Evolutionary conservation across 2,888 invertebrate species (phyloP).

Genomic region (Plebejus melissa): DNA sequence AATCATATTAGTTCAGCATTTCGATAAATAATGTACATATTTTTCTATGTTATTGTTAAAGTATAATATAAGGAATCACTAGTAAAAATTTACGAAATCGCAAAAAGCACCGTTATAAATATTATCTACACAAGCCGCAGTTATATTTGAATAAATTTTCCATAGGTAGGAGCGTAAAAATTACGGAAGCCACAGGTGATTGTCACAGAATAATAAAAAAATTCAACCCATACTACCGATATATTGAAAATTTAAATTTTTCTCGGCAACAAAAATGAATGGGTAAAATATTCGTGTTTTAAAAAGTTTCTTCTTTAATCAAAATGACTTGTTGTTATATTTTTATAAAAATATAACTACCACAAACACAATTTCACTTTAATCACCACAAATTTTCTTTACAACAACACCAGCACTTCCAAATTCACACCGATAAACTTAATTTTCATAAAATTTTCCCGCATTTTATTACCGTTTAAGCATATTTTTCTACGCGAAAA

Average conservation of each 20-base stretch:
- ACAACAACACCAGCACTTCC: slow-evolving; percentile 16
- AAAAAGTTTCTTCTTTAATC: not conserved
- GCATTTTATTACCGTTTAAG: not conserved
- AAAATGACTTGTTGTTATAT: not conserved
- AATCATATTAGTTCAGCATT: not conserved
- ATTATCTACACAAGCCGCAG: not conserved
- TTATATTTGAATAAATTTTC: slow-evolving; percentile 3
- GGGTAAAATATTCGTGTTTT: not conserved
- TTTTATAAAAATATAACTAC: not conserved
- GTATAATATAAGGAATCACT: not conserved
- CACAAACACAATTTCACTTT: slow-evolving; percentile 27
- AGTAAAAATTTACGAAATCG: not conserved
- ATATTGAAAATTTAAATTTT: not conserved
- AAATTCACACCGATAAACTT: slow-evolving; percentile 22
- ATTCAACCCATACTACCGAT: not conserved
- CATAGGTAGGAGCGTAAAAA: slow-evolving; percentile 26
- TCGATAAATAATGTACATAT: not conserved
- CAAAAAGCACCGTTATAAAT: not conserved
- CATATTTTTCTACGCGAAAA: not conserved
- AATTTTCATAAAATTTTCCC: slow-evolving; percentile 16
- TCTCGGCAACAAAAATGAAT: not conserved
- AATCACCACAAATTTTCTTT: slow-evolving; percentile 24
- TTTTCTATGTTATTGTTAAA: not conserved
- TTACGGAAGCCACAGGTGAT: not conserved
- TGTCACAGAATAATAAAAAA: slow-evolving; percentile 6